Base-by-base conservation (phyloP, 2,113 vertebrate genomes). In the Tringa solitaria region DNA sequence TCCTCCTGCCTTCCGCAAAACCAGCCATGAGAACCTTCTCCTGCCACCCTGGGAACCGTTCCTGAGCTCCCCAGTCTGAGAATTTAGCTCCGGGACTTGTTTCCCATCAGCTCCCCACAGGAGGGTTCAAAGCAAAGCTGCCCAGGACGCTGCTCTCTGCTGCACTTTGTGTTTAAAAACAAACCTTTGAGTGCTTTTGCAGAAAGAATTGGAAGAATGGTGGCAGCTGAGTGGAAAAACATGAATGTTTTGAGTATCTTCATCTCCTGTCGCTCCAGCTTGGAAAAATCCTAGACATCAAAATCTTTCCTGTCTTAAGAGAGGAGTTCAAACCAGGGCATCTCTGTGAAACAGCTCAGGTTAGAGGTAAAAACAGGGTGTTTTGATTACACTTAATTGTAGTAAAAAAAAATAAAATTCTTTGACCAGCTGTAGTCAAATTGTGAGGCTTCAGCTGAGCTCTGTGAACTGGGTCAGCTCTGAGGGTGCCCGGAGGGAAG, bases 191-290 rank as follows among this genome's bases (percentile, higher is more conserved):
- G 70, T 26, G 79, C 45, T 74, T 75, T 53, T 14, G 72, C 57
- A 64, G 84, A 61, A 94, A 54, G 96, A 91, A 84, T 89, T 11
- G 77, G 48, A 95, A 51, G 96, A 95, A 95, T 91, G 92, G 70
- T 39, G 77, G 80, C 80, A 41, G 84, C 87, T 87, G 94, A 81
- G 77, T 45, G 68, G 87, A 84, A 89, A 95, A 95, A 91, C 76
- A 87, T 2, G 9, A 33, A 73, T 89, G 77, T 89, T 94, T 93
- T 33, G 81, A 91, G 84, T 60, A 12, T 87, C 84, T 75, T 75
- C 87, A 15, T 53, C 75, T 87, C 74, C 74, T 77, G 81, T 73
- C 0, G 26, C 65, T 85, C 41, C 72, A 12, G 75, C 75, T 65
- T 54, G 90, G 87, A 94, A 89, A 90, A 81, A 82, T 78, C 88